Evolutionary conservation across 1,140 invertebrate genomes (phyloP), one percentile per base, ranked within the genome.

Genomic region (Drosophila setifemur): DNA sequence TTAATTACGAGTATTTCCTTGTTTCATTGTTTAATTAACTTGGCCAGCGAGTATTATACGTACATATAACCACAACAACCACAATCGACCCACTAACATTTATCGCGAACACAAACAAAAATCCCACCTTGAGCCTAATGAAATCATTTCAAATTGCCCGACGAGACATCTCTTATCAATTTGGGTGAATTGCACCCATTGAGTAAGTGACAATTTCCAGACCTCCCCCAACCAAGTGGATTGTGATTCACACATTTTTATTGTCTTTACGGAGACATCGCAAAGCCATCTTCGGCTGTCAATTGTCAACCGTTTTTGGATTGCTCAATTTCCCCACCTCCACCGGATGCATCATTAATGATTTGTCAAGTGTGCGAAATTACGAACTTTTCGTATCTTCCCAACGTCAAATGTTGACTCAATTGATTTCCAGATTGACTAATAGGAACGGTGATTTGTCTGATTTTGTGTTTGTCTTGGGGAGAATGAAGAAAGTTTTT

Each of bases 1-100:
- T 81, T 82, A 82, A 81, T 81, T 81, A 75, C 67, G 19, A 60
- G 44, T 60, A 68, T 76, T 81, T 81, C 78, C 77, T 77, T 60
- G 44, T 77, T 67, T 53, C 23, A 39, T 28, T 67, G 37, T 60
- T 69, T 71, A 71, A 71, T 71, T 72, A 72, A 72, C 33, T 26
- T 42, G 54, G 43, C 53, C 53, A 57, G 4, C n/a, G 29, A 31
- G 29, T 31, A 4, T 16, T 23, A 37, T 21, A 23, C 12, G 23
- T 18, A 16, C 19, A 60, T 16, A 19, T 29, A 37, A 48, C 50
- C 63, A 18, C 64, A 52, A 44, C 31, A 63, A 40, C 54, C 66
- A 47, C 55, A 61, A 18, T 69, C 66, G 69, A 72, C 69, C 69
- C 69, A 72, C 69, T 72, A 72, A 72, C 69, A 71, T 72, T 60